phyloP scores from a whole-genome alignment of 2,113 vertebrate genomes.

The Zosterops japonicus region DNA sequence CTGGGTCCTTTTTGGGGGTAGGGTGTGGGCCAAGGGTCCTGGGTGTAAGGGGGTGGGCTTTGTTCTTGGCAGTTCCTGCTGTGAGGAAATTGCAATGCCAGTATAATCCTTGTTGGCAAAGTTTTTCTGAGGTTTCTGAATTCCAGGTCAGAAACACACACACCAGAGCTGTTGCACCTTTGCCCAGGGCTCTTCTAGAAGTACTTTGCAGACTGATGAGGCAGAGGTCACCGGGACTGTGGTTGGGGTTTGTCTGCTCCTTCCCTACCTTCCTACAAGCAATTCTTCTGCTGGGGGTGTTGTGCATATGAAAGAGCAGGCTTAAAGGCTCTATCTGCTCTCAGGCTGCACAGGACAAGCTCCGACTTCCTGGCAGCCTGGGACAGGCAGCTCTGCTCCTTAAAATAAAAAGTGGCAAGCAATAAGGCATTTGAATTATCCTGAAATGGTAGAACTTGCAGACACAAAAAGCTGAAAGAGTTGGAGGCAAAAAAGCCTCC shows the following conservation, averaged over 20 bases:
- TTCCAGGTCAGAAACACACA: not conserved
- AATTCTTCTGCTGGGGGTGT: not conserved
- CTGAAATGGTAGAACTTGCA: not conserved
- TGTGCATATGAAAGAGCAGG: not conserved
- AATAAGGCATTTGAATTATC: not conserved
- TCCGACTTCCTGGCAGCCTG: not conserved
- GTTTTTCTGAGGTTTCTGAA: not conserved
- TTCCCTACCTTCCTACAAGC: not conserved
- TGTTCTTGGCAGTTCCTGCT: not conserved
- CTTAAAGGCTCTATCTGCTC: not conserved
- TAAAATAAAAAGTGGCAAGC: not conserved
- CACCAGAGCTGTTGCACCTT: slow-evolving; percentile 5
- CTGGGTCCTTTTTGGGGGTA: not conserved
- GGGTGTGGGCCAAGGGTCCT: not conserved
- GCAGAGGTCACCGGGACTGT: not conserved
- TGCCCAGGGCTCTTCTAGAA: not conserved
- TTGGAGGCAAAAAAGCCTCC: not conserved
- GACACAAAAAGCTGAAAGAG: not conserved
- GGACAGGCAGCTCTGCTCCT: not conserved
- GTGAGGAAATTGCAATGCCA: not conserved
- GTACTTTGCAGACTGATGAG: not conserved
- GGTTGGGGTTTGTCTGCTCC: not conserved
- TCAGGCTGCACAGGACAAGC: not conserved
- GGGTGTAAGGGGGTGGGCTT: not conserved
- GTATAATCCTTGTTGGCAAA: not conserved